These are phyloP conservation scores for Fragum fragum DNA, from an alignment of 2,888 invertebrate species.

Conservation along the genomic window DNA sequence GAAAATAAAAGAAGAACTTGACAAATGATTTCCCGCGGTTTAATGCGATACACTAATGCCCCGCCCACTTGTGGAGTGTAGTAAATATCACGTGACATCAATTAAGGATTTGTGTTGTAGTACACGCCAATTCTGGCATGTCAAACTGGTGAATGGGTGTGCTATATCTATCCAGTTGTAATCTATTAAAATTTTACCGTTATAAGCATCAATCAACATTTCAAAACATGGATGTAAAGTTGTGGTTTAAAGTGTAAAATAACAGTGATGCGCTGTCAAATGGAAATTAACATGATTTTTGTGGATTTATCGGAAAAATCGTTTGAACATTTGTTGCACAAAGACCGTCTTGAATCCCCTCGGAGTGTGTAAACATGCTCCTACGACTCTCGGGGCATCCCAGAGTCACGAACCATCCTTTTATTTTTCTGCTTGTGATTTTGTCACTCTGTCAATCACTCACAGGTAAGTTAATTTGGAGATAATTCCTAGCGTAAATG, in stretches of 20 bases:
- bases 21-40: slow-evolving; percentile 14
- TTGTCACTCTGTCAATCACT: slow-evolving; percentile 20
- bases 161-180: not conserved
- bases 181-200: slow-evolving; percentile 17
- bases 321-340: slow-evolving; percentile 41
- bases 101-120: slow-evolving; percentile 49
- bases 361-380: slow-evolving; percentile 72
- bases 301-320: slow-evolving; percentile 49
- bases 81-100: slow-evolving; percentile 57
- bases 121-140: slow-evolving; percentile 67
- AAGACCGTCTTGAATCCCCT: slow-evolving; percentile 16
- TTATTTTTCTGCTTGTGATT: slow-evolving; percentile 6
- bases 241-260: not conserved
- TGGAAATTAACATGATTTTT: slow-evolving; percentile 26
- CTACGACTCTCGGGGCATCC: slow-evolving; percentile 48
- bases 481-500: no score
- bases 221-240: slow-evolving; percentile 24
- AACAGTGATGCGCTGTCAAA: slow-evolving; percentile 45
- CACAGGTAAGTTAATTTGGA: slow-evolving; percentile 7
- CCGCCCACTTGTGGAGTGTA: slow-evolving; percentile 64
- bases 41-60: slow-evolving; percentile 36
- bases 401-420: slow-evolving; percentile 15
- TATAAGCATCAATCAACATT: not conserved
- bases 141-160: slow-evolving; percentile 53
- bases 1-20: not conserved